Conservation (phyloP, 37 sponge, comb jelly and placozoan species). For the Beroe ovata region DNA sequence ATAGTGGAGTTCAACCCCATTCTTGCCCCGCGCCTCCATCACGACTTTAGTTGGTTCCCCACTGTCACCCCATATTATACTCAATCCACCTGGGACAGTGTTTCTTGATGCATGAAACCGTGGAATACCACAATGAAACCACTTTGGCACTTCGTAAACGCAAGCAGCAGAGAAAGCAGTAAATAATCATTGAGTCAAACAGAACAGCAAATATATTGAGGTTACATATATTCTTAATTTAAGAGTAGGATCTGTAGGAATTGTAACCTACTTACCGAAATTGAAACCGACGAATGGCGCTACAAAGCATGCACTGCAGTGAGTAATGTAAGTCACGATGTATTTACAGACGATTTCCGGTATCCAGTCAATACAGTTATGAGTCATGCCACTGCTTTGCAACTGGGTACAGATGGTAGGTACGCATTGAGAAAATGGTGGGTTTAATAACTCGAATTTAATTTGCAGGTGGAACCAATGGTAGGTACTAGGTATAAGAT, state of each 20-base stretch:
- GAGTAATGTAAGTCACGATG: background rate
- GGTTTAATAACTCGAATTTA: too few relatives aligned
- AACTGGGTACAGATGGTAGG: too few relatives aligned
- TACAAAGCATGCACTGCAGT: slow-evolving; percentile 2
- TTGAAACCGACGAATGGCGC: slow-evolving; percentile 32
- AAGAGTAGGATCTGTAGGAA: too few relatives aligned
- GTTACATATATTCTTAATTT: too few relatives aligned
- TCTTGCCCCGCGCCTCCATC: slow-evolving; percentile 8
- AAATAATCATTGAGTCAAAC: too few relatives aligned
- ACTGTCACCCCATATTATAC: slow-evolving; percentile 7
- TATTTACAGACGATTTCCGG: slow-evolving; percentile 51
- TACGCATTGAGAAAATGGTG: too few relatives aligned
- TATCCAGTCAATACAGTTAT: slow-evolving; percentile 61
- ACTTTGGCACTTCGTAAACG: too few relatives aligned
- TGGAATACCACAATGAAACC: too few relatives aligned
- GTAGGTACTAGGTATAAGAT: background rate
- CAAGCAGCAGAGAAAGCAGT: too few relatives aligned
- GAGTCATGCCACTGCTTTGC: slow-evolving; percentile 63
- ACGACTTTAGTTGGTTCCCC: background rate
- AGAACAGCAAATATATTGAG: too few relatives aligned
- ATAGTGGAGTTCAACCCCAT: slow-evolving; percentile 38
- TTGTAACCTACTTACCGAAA: slow-evolving; percentile 37
- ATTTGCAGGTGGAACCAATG: too few relatives aligned
- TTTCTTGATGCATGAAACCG: too few relatives aligned
- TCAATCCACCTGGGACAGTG: background rate